Evolutionary conservation across 2,888 invertebrate genomes (phyloP).

Genomic region (Argyresthia albistria): DNA sequence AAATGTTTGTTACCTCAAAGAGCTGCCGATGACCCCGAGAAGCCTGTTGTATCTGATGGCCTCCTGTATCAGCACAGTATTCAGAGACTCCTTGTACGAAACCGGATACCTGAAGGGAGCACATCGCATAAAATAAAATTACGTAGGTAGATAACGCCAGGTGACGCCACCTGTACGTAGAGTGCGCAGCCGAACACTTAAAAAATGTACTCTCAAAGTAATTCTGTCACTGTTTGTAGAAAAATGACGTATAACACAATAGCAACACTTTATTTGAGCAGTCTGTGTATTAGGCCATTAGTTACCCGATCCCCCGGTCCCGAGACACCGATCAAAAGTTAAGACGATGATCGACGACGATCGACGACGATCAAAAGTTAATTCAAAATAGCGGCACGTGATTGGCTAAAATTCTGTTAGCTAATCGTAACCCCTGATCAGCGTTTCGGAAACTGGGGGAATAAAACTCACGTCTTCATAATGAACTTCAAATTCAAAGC

Average conservation of each 20-base stretch:
- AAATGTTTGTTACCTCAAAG: slow-evolving; percentile 47
- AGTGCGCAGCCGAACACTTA: no score
- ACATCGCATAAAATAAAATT: no score
- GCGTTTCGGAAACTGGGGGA: no score
- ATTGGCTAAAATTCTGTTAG: no score
- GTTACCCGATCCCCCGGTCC: neutral
- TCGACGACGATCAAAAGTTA: no score
- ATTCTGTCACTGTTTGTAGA: neutral
- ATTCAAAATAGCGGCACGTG: no score
- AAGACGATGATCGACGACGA: no score
- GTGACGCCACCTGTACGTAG: no score
- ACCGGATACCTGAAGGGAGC: slow-evolving; percentile 79
- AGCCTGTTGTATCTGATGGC: slow-evolving; percentile 84
- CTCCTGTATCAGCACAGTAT: slow-evolving; percentile 91
- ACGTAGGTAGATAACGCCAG: no score
- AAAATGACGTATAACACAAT: neutral
- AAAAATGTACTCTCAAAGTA: no score
- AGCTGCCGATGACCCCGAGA: slow-evolving; percentile 67
- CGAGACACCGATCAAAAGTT: no score
- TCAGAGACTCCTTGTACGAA: slow-evolving; percentile 88
- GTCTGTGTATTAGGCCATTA: neutral
- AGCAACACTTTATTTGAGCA: neutral
- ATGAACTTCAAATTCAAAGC: slow-evolving; percentile 70
- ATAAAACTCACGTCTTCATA: slow-evolving; percentile 43
- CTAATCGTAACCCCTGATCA: no score